phyloP scores from a whole-genome alignment of 2,113 vertebrate species.

The Amazona vittata region DNA sequence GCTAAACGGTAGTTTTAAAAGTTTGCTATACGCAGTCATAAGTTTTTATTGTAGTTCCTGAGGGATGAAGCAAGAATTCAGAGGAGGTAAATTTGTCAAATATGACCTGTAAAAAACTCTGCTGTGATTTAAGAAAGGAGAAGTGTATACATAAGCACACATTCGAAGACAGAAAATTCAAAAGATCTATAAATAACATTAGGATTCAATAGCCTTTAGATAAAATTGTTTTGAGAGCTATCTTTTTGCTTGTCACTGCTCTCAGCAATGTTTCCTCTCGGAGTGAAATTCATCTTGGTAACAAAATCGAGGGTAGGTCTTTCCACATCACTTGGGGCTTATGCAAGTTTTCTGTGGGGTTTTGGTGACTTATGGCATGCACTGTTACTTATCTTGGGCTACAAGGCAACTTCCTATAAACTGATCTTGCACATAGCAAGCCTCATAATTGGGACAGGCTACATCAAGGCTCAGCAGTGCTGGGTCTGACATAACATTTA shows the following conservation, averaged over 20 bases:
- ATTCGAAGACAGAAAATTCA: background rate
- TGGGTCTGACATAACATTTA: background rate
- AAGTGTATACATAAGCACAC: background rate
- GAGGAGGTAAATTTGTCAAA: background rate
- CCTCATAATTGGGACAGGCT: background rate
- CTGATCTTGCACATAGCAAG: rapidly evolving
- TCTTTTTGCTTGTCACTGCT: background rate
- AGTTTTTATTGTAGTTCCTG: background rate
- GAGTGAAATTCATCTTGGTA: background rate
- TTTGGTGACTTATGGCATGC: background rate
- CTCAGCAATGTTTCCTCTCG: background rate
- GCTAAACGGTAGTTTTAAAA: background rate
- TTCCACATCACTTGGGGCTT: background rate
- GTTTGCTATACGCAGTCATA: background rate
- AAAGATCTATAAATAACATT: background rate
- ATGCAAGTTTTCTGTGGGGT: background rate
- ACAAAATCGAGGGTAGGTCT: background rate
- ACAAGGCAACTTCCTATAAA: background rate
- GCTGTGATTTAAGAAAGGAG: background rate
- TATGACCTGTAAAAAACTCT: background rate
- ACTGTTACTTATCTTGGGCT: background rate
- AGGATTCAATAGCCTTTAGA: background rate
- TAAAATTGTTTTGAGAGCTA: background rate
- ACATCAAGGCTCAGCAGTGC: background rate
- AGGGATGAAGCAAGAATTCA: background rate